These are phyloP conservation scores for Anticlea derivata DNA, from an alignment of 2,888 invertebrate species.

Conservation along the genomic window DNA sequence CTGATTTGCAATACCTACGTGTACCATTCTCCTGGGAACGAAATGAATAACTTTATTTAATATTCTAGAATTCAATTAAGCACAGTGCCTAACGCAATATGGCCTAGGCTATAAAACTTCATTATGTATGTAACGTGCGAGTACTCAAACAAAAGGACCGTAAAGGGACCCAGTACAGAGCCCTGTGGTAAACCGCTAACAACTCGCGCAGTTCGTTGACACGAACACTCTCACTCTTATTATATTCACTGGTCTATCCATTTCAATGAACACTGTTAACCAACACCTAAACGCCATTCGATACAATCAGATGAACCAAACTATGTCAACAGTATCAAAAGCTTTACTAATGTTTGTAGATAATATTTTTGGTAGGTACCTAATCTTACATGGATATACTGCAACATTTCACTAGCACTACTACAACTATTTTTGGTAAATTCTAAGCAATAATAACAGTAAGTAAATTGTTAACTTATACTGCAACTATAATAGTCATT, in stretches of 20 bases:
- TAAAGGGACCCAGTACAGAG: conserved; percentile 45
- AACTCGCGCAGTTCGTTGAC: conserved; percentile 55
- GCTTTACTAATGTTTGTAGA: neutral
- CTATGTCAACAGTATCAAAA: conserved; percentile 9
- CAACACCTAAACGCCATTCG: conserved; percentile 9
- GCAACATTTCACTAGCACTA: too few species aligned
- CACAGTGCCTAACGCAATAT: conserved; percentile 1
- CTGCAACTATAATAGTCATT: conserved; percentile 34
- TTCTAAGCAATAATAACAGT: neutral
- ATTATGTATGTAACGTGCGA: conserved; percentile 39
- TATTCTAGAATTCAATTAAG: conserved; percentile 22
- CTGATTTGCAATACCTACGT: too few species aligned
- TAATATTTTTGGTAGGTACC: too few species aligned
- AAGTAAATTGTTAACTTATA: conserved; percentile 13
- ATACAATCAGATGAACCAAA: conserved; percentile 5
- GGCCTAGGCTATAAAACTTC: conserved; percentile 39
- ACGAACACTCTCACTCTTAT: conserved; percentile 54
- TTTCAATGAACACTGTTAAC: conserved; percentile 24
- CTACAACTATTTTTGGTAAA: neutral
- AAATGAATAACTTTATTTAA: neutral
- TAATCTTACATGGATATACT: too few species aligned
- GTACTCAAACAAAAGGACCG: conserved; percentile 47
- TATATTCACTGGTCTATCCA: conserved; percentile 34
- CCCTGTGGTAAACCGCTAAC: conserved; percentile 64
- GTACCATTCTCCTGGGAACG: too few species aligned